Conservation (phyloP, 2,888 invertebrate species). For the Lomographa bimaculata region DNA sequence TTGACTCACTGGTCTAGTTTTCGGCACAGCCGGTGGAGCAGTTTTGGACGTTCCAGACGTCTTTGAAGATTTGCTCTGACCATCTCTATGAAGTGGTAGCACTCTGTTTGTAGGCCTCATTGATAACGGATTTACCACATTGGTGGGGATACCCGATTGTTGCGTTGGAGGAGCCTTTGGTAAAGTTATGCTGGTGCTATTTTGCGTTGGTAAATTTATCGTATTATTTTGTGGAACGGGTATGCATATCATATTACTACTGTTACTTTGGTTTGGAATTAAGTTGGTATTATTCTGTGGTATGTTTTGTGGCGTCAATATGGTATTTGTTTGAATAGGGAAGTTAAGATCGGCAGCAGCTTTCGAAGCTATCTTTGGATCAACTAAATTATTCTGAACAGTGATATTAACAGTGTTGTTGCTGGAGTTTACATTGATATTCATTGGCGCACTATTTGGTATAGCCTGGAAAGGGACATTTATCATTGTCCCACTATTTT, state of each 20-base stretch:
- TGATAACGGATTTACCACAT: constrained; percentile 87
- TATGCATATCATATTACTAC: constrained; percentile 70
- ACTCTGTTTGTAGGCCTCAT: constrained; percentile 91
- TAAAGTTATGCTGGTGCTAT: constrained; percentile 82
- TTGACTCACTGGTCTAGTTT: constrained; percentile 66
- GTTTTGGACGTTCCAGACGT: constrained; percentile 56
- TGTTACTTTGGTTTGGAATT: constrained; percentile 29
- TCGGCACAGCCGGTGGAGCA: constrained; percentile 50
- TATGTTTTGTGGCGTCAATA: constrained; percentile 29
- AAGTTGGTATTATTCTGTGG: constrained; percentile 57
- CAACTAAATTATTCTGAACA: constrained; percentile 77
- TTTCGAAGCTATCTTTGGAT: constrained; percentile 77
- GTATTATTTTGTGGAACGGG: constrained; percentile 69
- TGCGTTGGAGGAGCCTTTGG: constrained; percentile 85
- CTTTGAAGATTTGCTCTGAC: constrained; percentile 77
- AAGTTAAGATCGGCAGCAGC: constrained; percentile 68
- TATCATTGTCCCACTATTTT: constrained; percentile 72
- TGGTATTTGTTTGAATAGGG: constrained; percentile 62
- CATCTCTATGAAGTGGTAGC: constrained; percentile 89
- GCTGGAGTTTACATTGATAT: constrained; percentile 78
- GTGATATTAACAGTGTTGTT: constrained; percentile 79
- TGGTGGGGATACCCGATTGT: constrained; percentile 86
- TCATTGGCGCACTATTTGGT: constrained; percentile 79
- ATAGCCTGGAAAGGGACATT: constrained; percentile 80
- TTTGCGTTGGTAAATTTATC: constrained; percentile 76